Percentiles rank a stretch among this genome's conserved stretches.
phyloP scores from a whole-genome alignment of 2,797 vertebrate genomes.

The Enteromius afrohamiltoni region DNA sequence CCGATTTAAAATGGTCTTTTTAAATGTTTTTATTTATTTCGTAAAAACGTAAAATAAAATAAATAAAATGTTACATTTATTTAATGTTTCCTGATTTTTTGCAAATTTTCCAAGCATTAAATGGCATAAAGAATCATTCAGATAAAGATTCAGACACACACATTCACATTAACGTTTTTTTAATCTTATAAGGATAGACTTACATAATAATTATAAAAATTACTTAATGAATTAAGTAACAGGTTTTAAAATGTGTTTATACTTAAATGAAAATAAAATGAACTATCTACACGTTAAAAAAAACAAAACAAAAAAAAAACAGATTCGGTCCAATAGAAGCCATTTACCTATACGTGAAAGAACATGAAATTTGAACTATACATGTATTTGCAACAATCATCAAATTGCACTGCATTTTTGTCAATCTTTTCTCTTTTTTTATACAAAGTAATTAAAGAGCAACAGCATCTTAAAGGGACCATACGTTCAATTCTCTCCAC shows the following conservation, averaged over 20 bases:
- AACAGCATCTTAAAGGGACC: slow-evolving; percentile 87
- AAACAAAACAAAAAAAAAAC: slow-evolving; percentile 67
- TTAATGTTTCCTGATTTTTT: background rate
- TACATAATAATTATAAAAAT: slow-evolving; percentile 93
- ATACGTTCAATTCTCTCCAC: slow-evolving; percentile 59
- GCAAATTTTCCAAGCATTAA: background rate
- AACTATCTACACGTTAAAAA: slow-evolving; percentile 86
- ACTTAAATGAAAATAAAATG: slow-evolving; percentile 89
- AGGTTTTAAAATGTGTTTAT: slow-evolving; percentile 86
- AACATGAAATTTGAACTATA: slow-evolving; percentile 84
- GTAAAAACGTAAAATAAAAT: background rate
- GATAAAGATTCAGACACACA: slow-evolving; percentile 30
- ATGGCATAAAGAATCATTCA: background rate
- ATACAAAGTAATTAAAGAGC: slow-evolving; percentile 68
- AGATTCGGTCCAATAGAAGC: slow-evolving; percentile 79
- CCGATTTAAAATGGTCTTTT: background rate
- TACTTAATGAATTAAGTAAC: slow-evolving; percentile 89
- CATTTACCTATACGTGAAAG: slow-evolving; percentile 79
- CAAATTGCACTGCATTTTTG: slow-evolving; percentile 76
- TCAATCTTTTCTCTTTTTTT: slow-evolving; percentile 46
- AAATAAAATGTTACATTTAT: background rate
- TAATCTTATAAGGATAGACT: slow-evolving; percentile 90
- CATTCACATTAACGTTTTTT: slow-evolving; percentile 86
- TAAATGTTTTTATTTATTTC: background rate
- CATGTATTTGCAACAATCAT: slow-evolving; percentile 77